Base-by-base conservation (phyloP, 1,140 invertebrate genomes). In the Rhysida immarginata region DNA sequence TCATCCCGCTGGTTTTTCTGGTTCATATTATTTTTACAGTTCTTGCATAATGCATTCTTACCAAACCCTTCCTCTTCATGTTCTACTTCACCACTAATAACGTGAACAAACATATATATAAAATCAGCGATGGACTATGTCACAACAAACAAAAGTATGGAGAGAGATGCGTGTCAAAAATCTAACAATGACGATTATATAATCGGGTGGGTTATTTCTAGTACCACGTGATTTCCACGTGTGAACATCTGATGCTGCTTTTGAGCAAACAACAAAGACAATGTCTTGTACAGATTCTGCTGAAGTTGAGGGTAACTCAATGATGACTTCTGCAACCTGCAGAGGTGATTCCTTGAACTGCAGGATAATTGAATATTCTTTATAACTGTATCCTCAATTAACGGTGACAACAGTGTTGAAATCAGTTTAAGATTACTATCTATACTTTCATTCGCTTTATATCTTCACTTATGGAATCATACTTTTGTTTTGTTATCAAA, bases 1-100 rank as follows among this genome's bases (percentile, higher is more conserved):
- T 58, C 23, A 27, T 52, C 53, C 41, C 41, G 21, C 46, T 55
- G 41, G 50, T 24, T 55, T 58, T 55, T 55, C 57, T 55, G 45
- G 46, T 58, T 48, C 46, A 52, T 56, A 46, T 55, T 58, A n/a
- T 58, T 58, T 56, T 58, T 55, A 55, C 18, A 55, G 24, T 51
- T 27, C 5, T 48, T 58, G 29, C 29, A 52, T 48, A 58, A 56
- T 56, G 52, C 57, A 55, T 58, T 58, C 35, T 55, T 51, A 55
- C 48, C 48, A 58, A 16, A 45, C 23, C 26, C 57, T 52, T 55
- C 48, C 24, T 55, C 27, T 51, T 35, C 26, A 50, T 43, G 26
- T 49, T 55, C 45, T 55, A 54, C 51, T 51, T 55, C 57, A 58
- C 21, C 45, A 54, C 57, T 49, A 54, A 58, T 53, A 27, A 54